phyloP scores from a whole-genome alignment of 1,140 invertebrate species.

The Drosophila grimshawi region DNA sequence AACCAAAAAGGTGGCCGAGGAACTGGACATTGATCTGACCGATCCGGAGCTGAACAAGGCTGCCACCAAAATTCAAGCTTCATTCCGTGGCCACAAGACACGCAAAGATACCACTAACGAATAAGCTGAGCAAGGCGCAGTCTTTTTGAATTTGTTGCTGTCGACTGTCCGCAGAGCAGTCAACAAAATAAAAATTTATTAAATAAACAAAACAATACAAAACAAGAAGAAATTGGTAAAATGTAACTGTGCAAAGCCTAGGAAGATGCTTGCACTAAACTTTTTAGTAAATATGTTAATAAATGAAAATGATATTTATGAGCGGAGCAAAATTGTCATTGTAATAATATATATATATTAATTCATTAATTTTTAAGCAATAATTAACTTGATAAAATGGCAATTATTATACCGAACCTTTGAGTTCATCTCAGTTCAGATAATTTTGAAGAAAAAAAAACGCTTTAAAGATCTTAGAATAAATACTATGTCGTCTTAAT shows the following conservation, averaged over 20 bases:
- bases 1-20: slow-evolving; percentile 86
- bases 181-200: slow-evolving; percentile 31
- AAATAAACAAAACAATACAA: slow-evolving; percentile 30
- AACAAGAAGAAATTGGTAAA: slow-evolving; percentile 60
- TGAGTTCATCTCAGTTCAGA: slow-evolving; percentile 31
- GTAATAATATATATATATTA: slow-evolving; percentile 32
- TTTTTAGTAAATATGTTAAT: slow-evolving; percentile 74
- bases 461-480: neutral
- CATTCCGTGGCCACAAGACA: slow-evolving; percentile 95
- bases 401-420: slow-evolving; percentile 2
- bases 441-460: slow-evolving; percentile 4
- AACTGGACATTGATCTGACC: slow-evolving; percentile 91
- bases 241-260: slow-evolving; percentile 63
- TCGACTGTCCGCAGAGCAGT: slow-evolving; percentile 34
- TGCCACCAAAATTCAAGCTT: slow-evolving; percentile 96
- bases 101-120: slow-evolving; percentile 88
- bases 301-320: slow-evolving; percentile 48
- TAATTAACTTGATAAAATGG: slow-evolving; percentile 23
- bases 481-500: neutral
- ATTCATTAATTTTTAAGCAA: slow-evolving; percentile 45
- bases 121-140: slow-evolving; percentile 44
- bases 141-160: slow-evolving; percentile 62
- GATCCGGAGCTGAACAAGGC: slow-evolving; percentile 96
- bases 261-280: slow-evolving; percentile 57
- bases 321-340: slow-evolving; percentile 16